phyloP scores from a whole-genome alignment of 2,888 invertebrate genomes.

The Chirona hameri region DNA sequence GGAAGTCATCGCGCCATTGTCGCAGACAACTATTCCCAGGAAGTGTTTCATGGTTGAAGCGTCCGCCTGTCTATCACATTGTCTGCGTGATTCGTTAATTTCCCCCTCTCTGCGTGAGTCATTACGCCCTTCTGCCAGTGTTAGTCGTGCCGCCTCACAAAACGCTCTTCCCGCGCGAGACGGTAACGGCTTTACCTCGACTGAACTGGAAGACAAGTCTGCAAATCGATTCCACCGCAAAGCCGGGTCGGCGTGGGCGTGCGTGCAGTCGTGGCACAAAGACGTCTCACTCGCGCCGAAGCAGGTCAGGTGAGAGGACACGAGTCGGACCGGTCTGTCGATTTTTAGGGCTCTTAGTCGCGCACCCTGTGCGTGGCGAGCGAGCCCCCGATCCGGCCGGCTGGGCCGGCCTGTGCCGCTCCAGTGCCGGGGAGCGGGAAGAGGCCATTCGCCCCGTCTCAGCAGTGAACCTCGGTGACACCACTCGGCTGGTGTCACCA shows the following conservation, averaged over 20 bases:
- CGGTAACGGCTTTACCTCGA: neutral
- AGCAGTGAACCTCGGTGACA: neutral
- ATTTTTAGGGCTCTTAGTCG: neutral
- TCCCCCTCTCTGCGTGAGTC: too few species aligned
- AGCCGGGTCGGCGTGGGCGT: neutral
- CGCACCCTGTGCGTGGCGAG: neutral
- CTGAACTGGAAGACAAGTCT: neutral
- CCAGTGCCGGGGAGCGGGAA: neutral
- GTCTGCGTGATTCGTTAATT: too few species aligned
- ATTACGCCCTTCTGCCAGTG: too few species aligned
- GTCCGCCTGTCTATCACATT: neutral
- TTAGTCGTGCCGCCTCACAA: too few species aligned
- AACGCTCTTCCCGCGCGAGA: neutral
- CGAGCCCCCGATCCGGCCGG: neutral
- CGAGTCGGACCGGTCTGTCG: neutral
- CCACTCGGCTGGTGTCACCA: too few species aligned
- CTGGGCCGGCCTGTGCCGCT: neutral
- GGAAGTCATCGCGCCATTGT: slow-evolving; percentile 4
- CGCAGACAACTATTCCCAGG: neutral
- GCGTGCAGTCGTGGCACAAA: neutral
- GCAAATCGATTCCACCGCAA: neutral
- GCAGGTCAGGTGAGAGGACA: neutral
- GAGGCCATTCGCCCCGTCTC: slow-evolving; percentile 9
- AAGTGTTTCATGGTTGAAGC: neutral
- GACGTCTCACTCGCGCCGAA: neutral